Base-by-base conservation (phyloP, 2,797 vertebrate species). In the Harpagifer antarcticus region DNA sequence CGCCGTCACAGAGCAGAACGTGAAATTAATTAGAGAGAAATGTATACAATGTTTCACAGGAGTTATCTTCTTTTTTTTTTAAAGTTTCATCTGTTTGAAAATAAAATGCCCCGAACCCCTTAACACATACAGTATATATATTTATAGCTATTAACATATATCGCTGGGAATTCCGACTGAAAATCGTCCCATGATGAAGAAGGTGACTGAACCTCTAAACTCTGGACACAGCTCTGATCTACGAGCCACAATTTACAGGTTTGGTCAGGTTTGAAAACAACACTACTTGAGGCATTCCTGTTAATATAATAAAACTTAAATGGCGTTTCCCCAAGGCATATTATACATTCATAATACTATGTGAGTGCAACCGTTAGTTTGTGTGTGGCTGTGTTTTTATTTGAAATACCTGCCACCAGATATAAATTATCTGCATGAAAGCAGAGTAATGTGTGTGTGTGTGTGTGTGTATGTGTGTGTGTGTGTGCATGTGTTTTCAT, bases 341-440 rank as follows among this genome's bases (percentile, higher is more conserved):
- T 75, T 82, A 88, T 93, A 96, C 94, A 94, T 94, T 95, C 93
- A 89, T 88, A 91, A 92, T 78, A 91, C 83, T 86, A 79, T 81
- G 82, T 55, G 74, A 76, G 64, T 72, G 78, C 57, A 74, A 67
- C 33, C 31, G 68, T 68, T 16, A 74, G 27, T 54, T 23, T 53
- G 61, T 72, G 65, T 50, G 76, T 68, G 72, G 61, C 68, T 82
- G 66, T 73, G 69, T 70, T 62, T 67, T 23, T 47, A 60, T 43
- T 19, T 68, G 27, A 82, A 78, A 84, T 66, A 81, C 73, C 57
- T 57, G 79, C 79, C 83, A 77, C 60, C 2, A 76, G 72, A 77
- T 71, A 72, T 12, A 75, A 72, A 74, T 75, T 3, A 72, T 78
- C 86, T 89, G 88, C 85, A 70, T 10, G 42, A 77, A 75, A 86